These are phyloP conservation scores for Drosophila oshimai DNA, from an alignment of 1,140 invertebrate genomes.

Conservation along the genomic window DNA sequence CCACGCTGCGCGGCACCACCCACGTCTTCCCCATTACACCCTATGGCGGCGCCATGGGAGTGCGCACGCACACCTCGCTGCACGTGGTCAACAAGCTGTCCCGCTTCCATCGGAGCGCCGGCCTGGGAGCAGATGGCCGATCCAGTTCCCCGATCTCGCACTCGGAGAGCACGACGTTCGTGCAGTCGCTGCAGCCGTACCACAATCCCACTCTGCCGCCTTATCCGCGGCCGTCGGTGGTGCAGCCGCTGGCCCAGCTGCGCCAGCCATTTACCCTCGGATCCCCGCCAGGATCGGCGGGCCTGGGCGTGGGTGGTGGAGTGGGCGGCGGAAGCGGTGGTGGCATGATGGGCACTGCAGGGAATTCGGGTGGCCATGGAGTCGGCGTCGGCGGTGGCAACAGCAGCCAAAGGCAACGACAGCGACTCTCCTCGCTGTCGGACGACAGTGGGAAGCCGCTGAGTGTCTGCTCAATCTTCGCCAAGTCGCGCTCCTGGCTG, in stretches of 20 bases:
- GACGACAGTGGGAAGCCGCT: conserved; percentile 87
- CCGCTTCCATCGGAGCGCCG: conserved; percentile 97
- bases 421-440: conserved; percentile 86
- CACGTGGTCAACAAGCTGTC: conserved; percentile 97
- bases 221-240: conserved; percentile 91
- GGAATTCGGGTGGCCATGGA: background rate
- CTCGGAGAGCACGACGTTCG: conserved; percentile 83
- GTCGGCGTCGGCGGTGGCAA: conserved; percentile 20
- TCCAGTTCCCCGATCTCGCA: conserved; percentile 90
- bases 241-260: conserved; percentile 92
- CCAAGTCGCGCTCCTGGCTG: conserved; percentile 89
- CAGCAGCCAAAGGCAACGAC: conserved; percentile 83
- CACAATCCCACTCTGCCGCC: conserved; percentile 94
- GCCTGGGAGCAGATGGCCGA: conserved; percentile 89
- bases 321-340: background rate
- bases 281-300: conserved; percentile 64
- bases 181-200: conserved; percentile 86
- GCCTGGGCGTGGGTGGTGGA: conserved; percentile 6
- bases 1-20: conserved; percentile 97
- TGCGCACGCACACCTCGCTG: conserved; percentile 95
- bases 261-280: conserved; percentile 88
- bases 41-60: conserved; percentile 96
- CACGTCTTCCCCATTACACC: conserved; percentile 98
- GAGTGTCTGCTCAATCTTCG: conserved; percentile 91
- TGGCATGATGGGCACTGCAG: background rate